Evolutionary conservation across 92 coral and sea anemone species (phyloP).

Genomic region (Porites lobata): DNA sequence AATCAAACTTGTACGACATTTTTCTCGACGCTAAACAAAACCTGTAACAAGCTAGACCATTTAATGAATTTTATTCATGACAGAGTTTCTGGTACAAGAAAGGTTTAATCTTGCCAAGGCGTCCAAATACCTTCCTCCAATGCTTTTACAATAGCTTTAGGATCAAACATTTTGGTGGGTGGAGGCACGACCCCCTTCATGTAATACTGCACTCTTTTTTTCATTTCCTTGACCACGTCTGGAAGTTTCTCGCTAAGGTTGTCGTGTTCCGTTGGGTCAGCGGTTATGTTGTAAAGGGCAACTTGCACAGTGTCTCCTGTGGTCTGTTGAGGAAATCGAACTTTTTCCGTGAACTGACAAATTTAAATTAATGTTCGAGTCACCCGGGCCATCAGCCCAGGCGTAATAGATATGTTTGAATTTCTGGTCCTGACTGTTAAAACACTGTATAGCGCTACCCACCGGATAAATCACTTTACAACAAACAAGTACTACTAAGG

Average conservation of each 20-base stretch:
- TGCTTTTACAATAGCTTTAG: constrained; percentile 5
- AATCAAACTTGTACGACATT: too few relatives aligned
- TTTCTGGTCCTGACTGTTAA: too few relatives aligned
- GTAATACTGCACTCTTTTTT: constrained; percentile 46
- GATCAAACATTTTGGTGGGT: not conserved
- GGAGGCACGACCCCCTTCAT: constrained; percentile 20
- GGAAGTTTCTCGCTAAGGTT: constrained; percentile 51
- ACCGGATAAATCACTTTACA: too few relatives aligned
- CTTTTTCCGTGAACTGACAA: not conserved
- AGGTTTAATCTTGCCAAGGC: constrained; percentile 16
- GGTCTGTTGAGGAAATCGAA: not conserved
- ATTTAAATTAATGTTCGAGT: too few relatives aligned
- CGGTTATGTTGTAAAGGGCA: constrained; percentile 62
- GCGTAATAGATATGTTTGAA: too few relatives aligned
- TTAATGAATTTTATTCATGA: too few relatives aligned
- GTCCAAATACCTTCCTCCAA: constrained; percentile 15
- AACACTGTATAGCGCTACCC: too few relatives aligned
- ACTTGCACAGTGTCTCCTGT: not conserved
- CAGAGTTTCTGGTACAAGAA: too few relatives aligned
- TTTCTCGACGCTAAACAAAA: too few relatives aligned
- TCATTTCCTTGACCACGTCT: constrained; percentile 46
- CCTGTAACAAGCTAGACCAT: not conserved
- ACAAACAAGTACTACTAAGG: too few relatives aligned
- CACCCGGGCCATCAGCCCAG: too few relatives aligned
- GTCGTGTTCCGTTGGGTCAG: constrained; percentile 66